Conservation (phyloP, 1,140 invertebrate species). For the Agrypnia vestita region DNA sequence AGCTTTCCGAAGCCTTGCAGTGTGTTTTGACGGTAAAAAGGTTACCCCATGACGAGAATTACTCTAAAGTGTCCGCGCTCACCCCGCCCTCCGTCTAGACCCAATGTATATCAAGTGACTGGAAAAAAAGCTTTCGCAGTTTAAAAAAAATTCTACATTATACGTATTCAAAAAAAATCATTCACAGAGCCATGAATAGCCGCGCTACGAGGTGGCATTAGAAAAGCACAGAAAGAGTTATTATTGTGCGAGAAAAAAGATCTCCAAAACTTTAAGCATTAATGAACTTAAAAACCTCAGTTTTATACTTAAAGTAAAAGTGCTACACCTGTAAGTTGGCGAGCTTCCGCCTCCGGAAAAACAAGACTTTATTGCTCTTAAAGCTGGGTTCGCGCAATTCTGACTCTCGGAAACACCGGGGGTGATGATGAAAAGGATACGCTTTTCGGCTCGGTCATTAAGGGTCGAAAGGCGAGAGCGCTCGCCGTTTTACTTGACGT, state of each 20-base stretch:
- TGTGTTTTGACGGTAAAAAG: slow-evolving; percentile 20
- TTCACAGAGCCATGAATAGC: neutral
- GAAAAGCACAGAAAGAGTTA: slow-evolving; percentile 22
- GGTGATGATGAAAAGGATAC: too few species aligned
- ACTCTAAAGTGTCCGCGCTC: neutral
- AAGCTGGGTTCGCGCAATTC: neutral
- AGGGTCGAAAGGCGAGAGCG: neutral
- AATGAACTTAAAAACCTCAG: slow-evolving; percentile 43
- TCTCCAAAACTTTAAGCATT: slow-evolving; percentile 41
- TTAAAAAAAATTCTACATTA: neutral
- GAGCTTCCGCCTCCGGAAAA: slow-evolving; percentile 22
- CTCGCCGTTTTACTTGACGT: neutral
- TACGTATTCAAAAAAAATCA: neutral
- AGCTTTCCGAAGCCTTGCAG: slow-evolving; percentile 19
- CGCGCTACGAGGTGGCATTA: slow-evolving; percentile 7
- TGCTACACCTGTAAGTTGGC: slow-evolving; percentile 47
- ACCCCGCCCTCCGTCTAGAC: neutral
- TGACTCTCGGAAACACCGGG: neutral
- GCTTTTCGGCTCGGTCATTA: neutral
- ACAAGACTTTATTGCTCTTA: slow-evolving; percentile 12
- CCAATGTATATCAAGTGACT: neutral
- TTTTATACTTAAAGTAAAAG: slow-evolving; percentile 51
- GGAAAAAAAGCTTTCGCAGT: neutral
- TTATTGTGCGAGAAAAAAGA: slow-evolving; percentile 6
- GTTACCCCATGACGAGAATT: neutral